phyloP scores from a whole-genome alignment of 2,797 vertebrate species.

The Tragopan temminckii region DNA sequence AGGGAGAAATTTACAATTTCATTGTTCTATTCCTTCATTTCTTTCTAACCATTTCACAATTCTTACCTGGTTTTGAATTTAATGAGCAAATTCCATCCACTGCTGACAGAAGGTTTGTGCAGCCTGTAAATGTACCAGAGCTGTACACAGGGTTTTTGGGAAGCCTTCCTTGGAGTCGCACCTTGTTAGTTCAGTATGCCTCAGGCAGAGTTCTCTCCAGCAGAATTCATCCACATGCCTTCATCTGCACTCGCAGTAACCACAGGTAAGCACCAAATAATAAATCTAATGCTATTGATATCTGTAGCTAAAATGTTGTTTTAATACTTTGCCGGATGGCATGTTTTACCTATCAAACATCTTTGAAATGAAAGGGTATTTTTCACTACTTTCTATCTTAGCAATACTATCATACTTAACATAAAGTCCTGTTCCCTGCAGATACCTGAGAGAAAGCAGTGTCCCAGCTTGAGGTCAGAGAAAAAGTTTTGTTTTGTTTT shows the following conservation, averaged over 20 bases:
- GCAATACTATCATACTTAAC: neutral
- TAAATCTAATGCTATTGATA: neutral
- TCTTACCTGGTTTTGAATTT: slow-evolving; percentile 43
- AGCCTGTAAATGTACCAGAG: neutral
- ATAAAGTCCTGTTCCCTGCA: neutral
- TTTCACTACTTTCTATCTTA: neutral
- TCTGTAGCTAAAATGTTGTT: neutral
- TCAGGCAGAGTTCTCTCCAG: neutral
- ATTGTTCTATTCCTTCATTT: neutral
- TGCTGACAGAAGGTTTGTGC: neutral
- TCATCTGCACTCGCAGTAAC: neutral
- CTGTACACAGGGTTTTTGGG: neutral
- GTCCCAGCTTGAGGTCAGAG: slow-evolving; percentile 7
- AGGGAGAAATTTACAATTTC: neutral
- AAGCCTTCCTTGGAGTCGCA: neutral
- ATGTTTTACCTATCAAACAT: neutral
- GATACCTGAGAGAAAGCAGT: neutral
- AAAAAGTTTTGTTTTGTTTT: neutral
- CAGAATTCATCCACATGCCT: neutral
- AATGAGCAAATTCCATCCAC: neutral
- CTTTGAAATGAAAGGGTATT: neutral
- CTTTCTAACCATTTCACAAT: neutral
- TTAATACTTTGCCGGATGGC: neutral
- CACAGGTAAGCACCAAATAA: neutral
- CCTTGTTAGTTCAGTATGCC: neutral